phyloP scores from a whole-genome alignment of 2,888 invertebrate genomes.

The Archips xylosteana region DNA sequence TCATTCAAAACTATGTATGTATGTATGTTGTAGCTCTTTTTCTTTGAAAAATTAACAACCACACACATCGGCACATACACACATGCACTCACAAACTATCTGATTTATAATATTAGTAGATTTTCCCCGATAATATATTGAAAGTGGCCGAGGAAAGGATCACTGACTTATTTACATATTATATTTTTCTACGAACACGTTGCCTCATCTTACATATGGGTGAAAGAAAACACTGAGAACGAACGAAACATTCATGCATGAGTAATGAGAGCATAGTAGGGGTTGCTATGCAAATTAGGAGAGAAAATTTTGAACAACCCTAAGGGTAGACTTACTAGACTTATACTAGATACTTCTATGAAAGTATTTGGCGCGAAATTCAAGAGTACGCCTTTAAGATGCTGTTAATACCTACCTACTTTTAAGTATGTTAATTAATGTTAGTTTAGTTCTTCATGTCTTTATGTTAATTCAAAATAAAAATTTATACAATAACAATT shows the following conservation, averaged over 20 bases:
- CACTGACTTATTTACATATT: conserved; percentile 41
- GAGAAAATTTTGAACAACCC: neutral
- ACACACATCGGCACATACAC: too few relatives aligned
- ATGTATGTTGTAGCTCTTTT: too few relatives aligned
- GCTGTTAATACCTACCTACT: too few relatives aligned
- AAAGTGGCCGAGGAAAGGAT: conserved; percentile 65
- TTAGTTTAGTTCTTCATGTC: too few relatives aligned
- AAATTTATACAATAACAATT: too few relatives aligned
- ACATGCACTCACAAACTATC: too few relatives aligned
- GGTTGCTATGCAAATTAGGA: neutral
- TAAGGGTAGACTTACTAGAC: neutral
- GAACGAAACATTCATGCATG: conserved; percentile 6
- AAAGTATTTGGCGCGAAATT: neutral
- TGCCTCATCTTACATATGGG: conserved; percentile 16
- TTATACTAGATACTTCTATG: neutral
- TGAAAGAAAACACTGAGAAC: conserved; percentile 1
- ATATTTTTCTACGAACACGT: conserved; percentile 31
- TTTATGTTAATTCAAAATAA: too few relatives aligned
- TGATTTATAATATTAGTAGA: conserved; percentile 52
- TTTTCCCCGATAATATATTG: conserved; percentile 75
- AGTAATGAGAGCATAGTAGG: conserved; percentile 3
- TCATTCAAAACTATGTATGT: too few relatives aligned
- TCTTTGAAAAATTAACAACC: too few relatives aligned
- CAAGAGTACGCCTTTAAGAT: too few relatives aligned
- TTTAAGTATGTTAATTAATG: too few relatives aligned